Base-by-base conservation (phyloP, 1,140 invertebrate species). In the Potamilus streckersoni region DNA sequence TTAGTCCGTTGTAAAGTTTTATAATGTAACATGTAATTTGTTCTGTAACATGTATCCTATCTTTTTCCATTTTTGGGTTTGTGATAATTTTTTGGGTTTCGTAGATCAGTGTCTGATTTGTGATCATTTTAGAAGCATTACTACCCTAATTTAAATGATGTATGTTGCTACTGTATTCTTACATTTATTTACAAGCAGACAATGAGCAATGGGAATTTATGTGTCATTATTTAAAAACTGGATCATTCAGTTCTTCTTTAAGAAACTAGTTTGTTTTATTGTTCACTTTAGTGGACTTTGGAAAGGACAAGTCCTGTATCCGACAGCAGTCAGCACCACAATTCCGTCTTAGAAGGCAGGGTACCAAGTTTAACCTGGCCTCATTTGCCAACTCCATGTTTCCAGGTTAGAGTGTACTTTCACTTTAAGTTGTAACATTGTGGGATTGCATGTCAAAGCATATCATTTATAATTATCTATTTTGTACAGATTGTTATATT, bases 341-440 rank as follows among this genome's bases (percentile, higher is more conserved):
- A 85, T 96, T 98, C 90, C 95, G 95, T 86, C 91, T 97, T 88
- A 95, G 81, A 2, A 73, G 87, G 23, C 78, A 86, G 65, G 81
- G 95, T 91, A 92, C 92, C 89, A 88, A 87, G 67, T 82, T 88
- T 71, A 89, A 90, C 65, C 80, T 88, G 14, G 84, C 85, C 27
- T 82, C 83, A 92, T 95, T 96, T 90, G 92, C 87, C 19, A 90
- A 89, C 72, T 86, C 83, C 62, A 88, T 91, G 88, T 90, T 93
- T 89, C 90, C 92, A 92, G 93, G 93, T 93, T 92, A 56, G 58
- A n/a, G 11, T 17, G n/a, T 59, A 60, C 38, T 63, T 31, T 59
- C 27, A 0, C 23, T 64, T 15, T 27, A n/a, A n/a, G 11, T 27
- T 64, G n/a, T 64, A 64, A 19, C 11, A 20, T 19, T 64, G 38